Evolutionary conservation across 2,888 invertebrate genomes (phyloP), one percentile per base, ranked within the genome.

Genomic region (Ectemnius cavifrons): DNA sequence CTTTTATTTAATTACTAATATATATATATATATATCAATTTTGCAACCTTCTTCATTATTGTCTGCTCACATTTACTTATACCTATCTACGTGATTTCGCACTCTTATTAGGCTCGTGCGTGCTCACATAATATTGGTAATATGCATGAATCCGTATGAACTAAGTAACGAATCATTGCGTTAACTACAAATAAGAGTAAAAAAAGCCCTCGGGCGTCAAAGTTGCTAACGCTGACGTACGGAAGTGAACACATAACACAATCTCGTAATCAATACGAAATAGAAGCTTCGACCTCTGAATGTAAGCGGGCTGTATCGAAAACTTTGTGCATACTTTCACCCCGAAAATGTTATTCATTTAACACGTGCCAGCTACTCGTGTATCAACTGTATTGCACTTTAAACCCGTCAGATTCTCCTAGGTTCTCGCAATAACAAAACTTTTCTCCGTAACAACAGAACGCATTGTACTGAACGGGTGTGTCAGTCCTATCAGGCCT

Each of bases 61-160:
- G 91, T 91, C 91, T 84, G 84, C 79, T 88, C 91, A 91, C 91
- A 90, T 90, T 88, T 86, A 88, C 86, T 88, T 88, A 88, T 67
- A 78, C 78, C 82, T 88, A 89, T 75, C 85, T 84, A 87, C 84
- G 77, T 81, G 76, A 80, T 76, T 72, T 74, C 73, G 67, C 73
- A 65, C 45, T 65, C 37, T 20, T 49, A 45, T 18, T 18, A 47
- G 52, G 27, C 69, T 59, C 56, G 56, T 68, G 63, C 63, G 57
- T 62, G 37, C 68, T 16, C 61, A 62, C 71, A 67, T 61, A 71
- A 81, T 65, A 58, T 65, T n/a, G 20, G 52, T 57, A 16, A 37
- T 37, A 28, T 68, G 64, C 46, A 16, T 57, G 58, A 63, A 57
- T 67, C 56, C 58, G 18, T 67, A 47, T 37, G 59, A 63, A 66